These are phyloP conservation scores for Tragulus kanchil DNA, from an alignment of 2,113 vertebrate species.

Conservation along the genomic window DNA sequence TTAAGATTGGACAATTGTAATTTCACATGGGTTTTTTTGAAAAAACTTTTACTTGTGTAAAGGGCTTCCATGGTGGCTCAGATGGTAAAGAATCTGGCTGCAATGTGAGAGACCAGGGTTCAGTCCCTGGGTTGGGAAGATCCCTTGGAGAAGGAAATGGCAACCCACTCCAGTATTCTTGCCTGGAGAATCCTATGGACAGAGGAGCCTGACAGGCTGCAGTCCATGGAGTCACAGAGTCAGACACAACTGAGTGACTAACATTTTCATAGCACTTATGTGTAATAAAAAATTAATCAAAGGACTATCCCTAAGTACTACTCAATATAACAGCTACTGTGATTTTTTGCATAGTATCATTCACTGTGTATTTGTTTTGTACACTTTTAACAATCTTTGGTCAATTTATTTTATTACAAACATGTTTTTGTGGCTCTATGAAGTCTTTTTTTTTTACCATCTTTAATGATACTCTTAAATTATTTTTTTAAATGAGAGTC, in stretches of 20 bases:
- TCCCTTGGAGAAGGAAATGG: too few relatives aligned
- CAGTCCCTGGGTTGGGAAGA: too few relatives aligned
- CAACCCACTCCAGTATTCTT: too few relatives aligned
- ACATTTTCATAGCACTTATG: too few relatives aligned
- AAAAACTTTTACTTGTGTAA: background rate
- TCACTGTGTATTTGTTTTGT: background rate
- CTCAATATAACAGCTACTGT: background rate
- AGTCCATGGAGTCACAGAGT: too few relatives aligned
- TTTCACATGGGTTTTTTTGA: too few relatives aligned
- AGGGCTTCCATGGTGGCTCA: background rate
- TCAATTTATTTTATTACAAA: background rate
- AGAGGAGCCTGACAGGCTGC: too few relatives aligned
- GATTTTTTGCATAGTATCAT: background rate
- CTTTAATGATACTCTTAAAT: background rate
- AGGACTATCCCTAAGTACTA: background rate
- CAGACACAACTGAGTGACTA: too few relatives aligned
- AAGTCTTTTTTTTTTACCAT: background rate
- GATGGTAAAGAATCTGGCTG: too few relatives aligned
- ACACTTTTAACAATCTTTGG: background rate
- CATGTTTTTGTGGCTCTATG: background rate
- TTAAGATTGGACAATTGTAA: too few relatives aligned
- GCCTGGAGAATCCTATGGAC: too few relatives aligned
- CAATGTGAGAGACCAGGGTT: too few relatives aligned
- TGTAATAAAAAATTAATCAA: background rate
- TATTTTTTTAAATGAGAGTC: slow-evolving; percentile 34